Conservation (phyloP, 2,888 invertebrate species). For the Eupeodes latifasciatus region DNA sequence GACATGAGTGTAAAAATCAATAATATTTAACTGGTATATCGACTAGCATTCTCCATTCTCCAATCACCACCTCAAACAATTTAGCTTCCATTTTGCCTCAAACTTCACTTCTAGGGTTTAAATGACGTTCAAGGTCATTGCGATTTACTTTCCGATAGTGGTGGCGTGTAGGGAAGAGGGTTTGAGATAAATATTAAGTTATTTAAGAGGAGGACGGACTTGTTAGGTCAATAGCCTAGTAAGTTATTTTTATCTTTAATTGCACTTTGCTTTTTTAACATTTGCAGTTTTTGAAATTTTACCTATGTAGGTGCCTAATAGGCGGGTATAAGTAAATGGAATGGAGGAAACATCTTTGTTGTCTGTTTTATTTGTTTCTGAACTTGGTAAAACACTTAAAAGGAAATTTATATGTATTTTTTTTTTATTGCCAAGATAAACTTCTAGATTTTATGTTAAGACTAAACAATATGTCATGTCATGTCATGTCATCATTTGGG, state of each 20-base stretch:
- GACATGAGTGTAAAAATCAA: constrained; percentile 44
- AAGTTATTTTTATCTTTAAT: constrained; percentile 42
- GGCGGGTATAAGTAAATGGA: no score
- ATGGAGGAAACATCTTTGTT: neutral
- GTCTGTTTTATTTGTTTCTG: constrained; percentile 2
- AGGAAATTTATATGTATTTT: constrained; percentile 10
- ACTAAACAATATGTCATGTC: neutral
- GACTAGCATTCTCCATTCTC: constrained; percentile 4
- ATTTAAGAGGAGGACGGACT: constrained; percentile 1
- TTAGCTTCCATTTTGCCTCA: neutral
- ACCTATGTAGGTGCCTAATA: no score
- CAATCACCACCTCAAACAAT: neutral
- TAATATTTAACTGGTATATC: constrained; percentile 26
- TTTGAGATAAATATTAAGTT: neutral
- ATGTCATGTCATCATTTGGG: neutral
- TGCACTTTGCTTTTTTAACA: neutral
- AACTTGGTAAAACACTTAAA: constrained; percentile 42
- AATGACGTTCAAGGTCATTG: constrained; percentile 33
- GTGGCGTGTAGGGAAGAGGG: neutral
- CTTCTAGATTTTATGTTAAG: neutral
- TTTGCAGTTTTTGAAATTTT: neutral
- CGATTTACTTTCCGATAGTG: neutral
- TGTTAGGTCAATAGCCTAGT: constrained; percentile 42
- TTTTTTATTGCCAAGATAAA: constrained; percentile 19
- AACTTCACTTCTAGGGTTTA: neutral